These are phyloP conservation scores for Agapetus fuscipes DNA, from an alignment of 2,888 invertebrate genomes.

Conservation along the genomic window DNA sequence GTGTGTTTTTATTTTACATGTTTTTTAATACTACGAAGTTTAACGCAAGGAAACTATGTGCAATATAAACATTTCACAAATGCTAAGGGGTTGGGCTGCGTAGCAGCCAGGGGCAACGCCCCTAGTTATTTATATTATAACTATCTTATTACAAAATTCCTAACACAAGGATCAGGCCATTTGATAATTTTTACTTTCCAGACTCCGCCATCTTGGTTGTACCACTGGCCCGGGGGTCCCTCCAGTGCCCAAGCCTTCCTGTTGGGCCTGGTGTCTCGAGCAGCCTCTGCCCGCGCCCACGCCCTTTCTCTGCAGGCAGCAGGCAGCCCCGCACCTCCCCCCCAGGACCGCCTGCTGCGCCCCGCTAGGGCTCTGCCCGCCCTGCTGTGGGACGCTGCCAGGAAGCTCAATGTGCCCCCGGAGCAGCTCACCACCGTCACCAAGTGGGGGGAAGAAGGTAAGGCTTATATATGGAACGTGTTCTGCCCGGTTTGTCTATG, in stretches of 20 bases:
- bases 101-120: too few relatives aligned
- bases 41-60: too few relatives aligned
- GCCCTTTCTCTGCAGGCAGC: neutral
- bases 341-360: conserved; percentile 8
- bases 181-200: too few relatives aligned
- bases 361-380: conserved; percentile 12
- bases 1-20: too few relatives aligned
- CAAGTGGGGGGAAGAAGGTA: conserved; percentile 18
- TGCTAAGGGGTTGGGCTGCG: too few relatives aligned
- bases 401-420: conserved; percentile 9
- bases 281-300: conserved; percentile 6
- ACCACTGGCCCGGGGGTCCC: conserved; percentile 52
- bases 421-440: conserved; percentile 11
- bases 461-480: too few relatives aligned
- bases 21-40: too few relatives aligned
- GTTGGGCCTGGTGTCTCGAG: conserved; percentile 13
- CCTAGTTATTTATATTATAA: too few relatives aligned
- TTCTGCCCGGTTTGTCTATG: too few relatives aligned
- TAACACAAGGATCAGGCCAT: too few relatives aligned
- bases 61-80: too few relatives aligned
- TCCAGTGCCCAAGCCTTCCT: conserved; percentile 11
- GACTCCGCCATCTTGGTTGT: conserved; percentile 60
- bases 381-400: conserved; percentile 15
- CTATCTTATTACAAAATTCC: too few relatives aligned
- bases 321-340: neutral